Conservation (phyloP, 2,888 invertebrate species). For the Ernsta delagoae region DNA sequence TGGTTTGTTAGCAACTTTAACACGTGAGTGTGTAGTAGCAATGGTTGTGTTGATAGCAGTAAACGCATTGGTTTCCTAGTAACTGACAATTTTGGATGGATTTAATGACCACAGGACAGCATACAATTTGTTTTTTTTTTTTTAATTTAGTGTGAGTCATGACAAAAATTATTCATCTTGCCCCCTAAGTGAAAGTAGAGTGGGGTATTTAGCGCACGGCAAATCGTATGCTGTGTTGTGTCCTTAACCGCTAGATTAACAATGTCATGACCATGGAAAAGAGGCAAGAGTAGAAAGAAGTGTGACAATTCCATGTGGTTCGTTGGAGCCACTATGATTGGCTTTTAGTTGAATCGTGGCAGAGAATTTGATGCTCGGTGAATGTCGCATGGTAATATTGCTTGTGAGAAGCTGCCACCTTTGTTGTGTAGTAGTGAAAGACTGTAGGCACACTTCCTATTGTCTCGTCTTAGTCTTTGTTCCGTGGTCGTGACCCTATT, state of each 20-base stretch:
- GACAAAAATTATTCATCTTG: too few relatives aligned
- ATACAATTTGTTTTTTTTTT: background rate
- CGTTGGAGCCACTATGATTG: background rate
- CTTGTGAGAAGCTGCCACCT: too few relatives aligned
- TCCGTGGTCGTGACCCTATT: background rate
- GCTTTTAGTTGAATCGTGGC: background rate
- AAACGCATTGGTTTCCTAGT: background rate
- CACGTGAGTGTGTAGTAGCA: too few relatives aligned
- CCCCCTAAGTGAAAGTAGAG: too few relatives aligned
- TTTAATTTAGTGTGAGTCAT: background rate
- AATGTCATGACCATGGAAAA: slow-evolving; percentile 4
- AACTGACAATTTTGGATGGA: slow-evolving; percentile 4
- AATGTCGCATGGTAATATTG: too few relatives aligned
- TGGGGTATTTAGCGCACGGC: too few relatives aligned
- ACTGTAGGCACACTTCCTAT: too few relatives aligned
- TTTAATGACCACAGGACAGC: background rate
- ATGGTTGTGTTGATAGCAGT: background rate
- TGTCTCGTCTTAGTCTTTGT: background rate
- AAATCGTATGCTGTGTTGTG: background rate
- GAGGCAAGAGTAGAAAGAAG: background rate
- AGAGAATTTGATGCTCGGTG: too few relatives aligned
- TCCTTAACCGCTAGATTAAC: slow-evolving; percentile 25
- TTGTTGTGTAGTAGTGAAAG: too few relatives aligned
- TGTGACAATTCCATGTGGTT: background rate
- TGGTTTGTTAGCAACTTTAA: background rate